phyloP scores from a whole-genome alignment of 2,888 invertebrate genomes.

The Cerceris rybyensis region DNA sequence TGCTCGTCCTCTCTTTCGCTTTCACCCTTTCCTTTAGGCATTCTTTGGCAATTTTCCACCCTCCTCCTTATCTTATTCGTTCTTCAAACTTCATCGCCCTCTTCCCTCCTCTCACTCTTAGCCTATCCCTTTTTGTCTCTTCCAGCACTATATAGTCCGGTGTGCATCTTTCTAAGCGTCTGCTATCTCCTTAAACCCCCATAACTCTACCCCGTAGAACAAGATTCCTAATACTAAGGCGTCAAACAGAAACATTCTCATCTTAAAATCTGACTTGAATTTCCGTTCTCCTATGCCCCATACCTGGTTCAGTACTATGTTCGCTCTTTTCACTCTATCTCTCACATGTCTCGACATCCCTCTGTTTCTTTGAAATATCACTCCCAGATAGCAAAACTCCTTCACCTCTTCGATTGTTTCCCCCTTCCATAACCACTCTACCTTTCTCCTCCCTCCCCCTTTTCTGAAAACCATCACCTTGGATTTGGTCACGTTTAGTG shows the following conservation, averaged over 20 bases:
- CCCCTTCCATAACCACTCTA: constrained; percentile 4
- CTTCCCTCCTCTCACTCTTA: no score
- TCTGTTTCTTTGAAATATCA: not conserved
- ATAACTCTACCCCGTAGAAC: not conserved
- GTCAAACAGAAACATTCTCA: not conserved
- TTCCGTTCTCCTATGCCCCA: not conserved
- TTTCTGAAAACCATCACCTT: constrained; percentile 1
- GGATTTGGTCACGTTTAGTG: not conserved
- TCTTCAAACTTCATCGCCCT: no score
- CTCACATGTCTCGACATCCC: not conserved
- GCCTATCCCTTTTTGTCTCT: no score
- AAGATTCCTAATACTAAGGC: not conserved
- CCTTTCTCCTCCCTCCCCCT: constrained; percentile 4
- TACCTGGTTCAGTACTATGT: not conserved
- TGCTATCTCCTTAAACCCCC: constrained; percentile 2
- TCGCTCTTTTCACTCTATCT: not conserved
- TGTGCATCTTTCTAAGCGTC: no score
- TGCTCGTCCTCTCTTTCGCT: no score
- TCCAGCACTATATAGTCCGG: no score
- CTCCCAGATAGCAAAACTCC: not conserved
- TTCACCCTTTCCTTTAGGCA: no score
- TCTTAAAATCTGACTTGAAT: not conserved
- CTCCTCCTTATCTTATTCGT: no score
- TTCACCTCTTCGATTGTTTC: not conserved
- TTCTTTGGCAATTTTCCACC: no score